A percentile compares a stretch with the other conserved stretches of the same genome.
These are phyloP conservation scores for Onchidella celtica DNA, from an alignment of 2,888 invertebrate species.

Conservation along the genomic window DNA sequence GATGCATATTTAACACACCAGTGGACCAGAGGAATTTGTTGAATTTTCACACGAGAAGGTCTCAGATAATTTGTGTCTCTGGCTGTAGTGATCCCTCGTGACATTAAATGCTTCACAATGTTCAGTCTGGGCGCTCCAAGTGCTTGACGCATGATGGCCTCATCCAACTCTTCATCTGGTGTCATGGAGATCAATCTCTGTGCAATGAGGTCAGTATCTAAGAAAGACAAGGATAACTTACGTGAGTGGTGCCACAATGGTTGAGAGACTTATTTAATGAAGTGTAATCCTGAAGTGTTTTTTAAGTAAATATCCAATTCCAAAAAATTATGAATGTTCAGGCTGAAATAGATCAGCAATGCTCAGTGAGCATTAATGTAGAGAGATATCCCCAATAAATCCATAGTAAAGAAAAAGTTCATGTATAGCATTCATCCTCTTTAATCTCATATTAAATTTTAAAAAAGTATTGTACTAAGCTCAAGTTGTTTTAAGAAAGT, in stretches of 20 bases:
- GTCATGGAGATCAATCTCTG: background rate
- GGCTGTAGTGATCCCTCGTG: background rate
- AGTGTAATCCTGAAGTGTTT: too few relatives aligned
- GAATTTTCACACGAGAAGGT: background rate
- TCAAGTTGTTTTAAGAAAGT: too few relatives aligned
- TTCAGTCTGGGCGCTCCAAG: background rate
- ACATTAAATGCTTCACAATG: background rate
- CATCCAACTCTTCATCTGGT: background rate
- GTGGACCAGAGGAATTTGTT: background rate
- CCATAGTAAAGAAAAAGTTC: too few relatives aligned
- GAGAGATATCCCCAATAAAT: too few relatives aligned
- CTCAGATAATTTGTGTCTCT: background rate
- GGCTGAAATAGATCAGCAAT: background rate
- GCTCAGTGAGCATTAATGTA: too few relatives aligned
- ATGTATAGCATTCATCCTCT: too few relatives aligned
- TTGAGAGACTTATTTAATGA: too few relatives aligned
- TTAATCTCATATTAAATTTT: too few relatives aligned
- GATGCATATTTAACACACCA: background rate
- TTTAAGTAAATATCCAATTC: too few relatives aligned
- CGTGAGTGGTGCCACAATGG: too few relatives aligned
- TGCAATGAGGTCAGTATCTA: background rate
- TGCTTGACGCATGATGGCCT: background rate
- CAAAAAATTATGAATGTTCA: too few relatives aligned
- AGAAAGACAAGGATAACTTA: background rate
- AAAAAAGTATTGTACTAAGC: too few relatives aligned